Conservation (phyloP, 1,140 invertebrate species). For the Eueides isabella region DNA sequence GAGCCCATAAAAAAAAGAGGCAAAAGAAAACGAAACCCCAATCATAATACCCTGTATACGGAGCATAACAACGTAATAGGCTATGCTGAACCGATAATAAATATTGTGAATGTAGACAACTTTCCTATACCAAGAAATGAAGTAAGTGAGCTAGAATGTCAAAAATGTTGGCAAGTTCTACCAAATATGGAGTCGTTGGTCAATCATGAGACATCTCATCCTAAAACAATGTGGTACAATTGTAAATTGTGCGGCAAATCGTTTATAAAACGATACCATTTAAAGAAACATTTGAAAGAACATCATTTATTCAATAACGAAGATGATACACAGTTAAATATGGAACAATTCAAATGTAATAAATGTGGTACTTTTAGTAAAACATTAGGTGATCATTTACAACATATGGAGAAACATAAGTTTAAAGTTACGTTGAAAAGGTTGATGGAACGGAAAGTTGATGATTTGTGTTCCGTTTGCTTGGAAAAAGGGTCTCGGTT, state of each 20-base stretch:
- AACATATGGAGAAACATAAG: slow-evolving; percentile 75
- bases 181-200: slow-evolving; percentile 57
- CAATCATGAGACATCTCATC: slow-evolving; percentile 69
- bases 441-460: slow-evolving; percentile 59
- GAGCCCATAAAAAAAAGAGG: slow-evolving; percentile 62
- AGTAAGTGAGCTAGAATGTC: slow-evolving; percentile 62
- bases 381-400: slow-evolving; percentile 54
- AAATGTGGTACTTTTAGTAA: slow-evolving; percentile 54
- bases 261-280: slow-evolving; percentile 57
- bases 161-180: slow-evolving; percentile 66
- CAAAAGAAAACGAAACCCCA: slow-evolving; percentile 64
- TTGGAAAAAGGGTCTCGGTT: slow-evolving; percentile 52
- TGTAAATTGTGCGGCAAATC: slow-evolving; percentile 70
- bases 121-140: slow-evolving; percentile 29
- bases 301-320: slow-evolving; percentile 30
- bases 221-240: slow-evolving; percentile 68
- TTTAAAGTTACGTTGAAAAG: slow-evolving; percentile 60
- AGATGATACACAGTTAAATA: neutral
- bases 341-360: slow-evolving; percentile 49
- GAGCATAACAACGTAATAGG: slow-evolving; percentile 65
- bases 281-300: slow-evolving; percentile 57
- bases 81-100: slow-evolving; percentile 69
- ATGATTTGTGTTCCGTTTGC: slow-evolving; percentile 64
- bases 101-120: slow-evolving; percentile 57
- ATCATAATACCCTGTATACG: slow-evolving; percentile 58